Base-by-base conservation (phyloP, 2,113 vertebrate species). In the Ictalurus furcatus region DNA sequence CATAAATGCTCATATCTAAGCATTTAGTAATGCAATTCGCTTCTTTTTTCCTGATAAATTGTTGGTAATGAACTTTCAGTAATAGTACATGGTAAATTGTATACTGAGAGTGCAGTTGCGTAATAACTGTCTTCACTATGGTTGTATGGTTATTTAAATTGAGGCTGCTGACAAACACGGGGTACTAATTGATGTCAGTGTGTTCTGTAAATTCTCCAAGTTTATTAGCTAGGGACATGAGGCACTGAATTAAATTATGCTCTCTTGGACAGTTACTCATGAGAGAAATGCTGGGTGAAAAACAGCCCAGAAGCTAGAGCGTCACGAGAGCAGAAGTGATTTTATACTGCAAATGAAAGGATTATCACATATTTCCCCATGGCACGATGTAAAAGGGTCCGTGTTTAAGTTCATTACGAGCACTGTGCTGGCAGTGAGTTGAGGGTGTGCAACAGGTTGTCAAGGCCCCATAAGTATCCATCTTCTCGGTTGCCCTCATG, bases 401-500 rank as follows among this genome's bases (percentile, higher is more conserved):
- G 14, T 87, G 25, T 25, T 4, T 58, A 37, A 78, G 59, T 85
- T 85, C 48, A 80, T 37, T 89, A 81, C 2, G 63, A 85, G 71
- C 63, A 58, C 34, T 85, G 34, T 12, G 12, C 79, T 81, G 63
- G 84, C 0, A 96, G 86, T 30, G 92, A 92, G 86, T 92, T 79
- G 90, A 96, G 90, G 9, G 94, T 95, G 81, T 92, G 90, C 90
- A 97, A 96, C 92, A 99, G 96, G 96, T 99, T 99, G 93, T 98
- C 97, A 94, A 99, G 94, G 48, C 98, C 98, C 96, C 96, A 94
- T 92, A 99, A 96, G 92, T 99, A 99, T 73, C 98, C 98, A 5
- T 99, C 98, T 91, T 99, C 98, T 16, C 97, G 96, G 94, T 99
- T 99, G 89, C 98, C 98, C 92, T 99, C 98, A 91, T 97, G 94